Evolutionary conservation across 2,113 vertebrate species (phyloP), one percentile per base, ranked within the genome.

Genomic region (Lagenorhynchus albirostris): DNA sequence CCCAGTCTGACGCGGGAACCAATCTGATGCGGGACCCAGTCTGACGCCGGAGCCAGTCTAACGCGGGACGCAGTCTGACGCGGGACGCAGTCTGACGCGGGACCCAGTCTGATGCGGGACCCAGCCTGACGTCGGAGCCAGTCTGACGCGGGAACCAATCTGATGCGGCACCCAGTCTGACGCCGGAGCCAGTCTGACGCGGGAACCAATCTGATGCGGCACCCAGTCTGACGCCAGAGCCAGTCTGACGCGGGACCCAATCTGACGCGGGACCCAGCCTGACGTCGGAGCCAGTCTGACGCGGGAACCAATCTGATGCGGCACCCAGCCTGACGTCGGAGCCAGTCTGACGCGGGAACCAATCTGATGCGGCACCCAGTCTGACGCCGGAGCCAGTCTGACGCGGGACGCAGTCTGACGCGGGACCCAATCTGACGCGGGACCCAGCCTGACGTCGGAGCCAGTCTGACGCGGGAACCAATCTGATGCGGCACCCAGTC

Each of bases 41-140:
- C 38, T 44, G 25, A 15, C 71, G 14, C 8, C 0, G 38, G 38
- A 14, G 1, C 33, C 63, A 4, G 5, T 68, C 33, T 15, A 14
- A 36, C 1, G 67, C 29, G 9, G 6, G 25, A 12, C 73, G 15
- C 53, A 20, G 53, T 2, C 18, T 55, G 55, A 55, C 0, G 55
- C 0, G 0, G 55, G 6, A 58, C 4, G 15, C 17, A 2, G 31
- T 1, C 38, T 5, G 38, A 38, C 38, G 38, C 5, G 5, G 38
- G 38, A 38, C 5, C 5, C 38, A 38, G 44, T 53, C 21, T 15
- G 21, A 36, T 1, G 67, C 29, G 9, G 6, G 25, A 12, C 73
- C 23, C 53, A 20, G 6, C 2, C 55, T 20, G 55, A 55, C 0
- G 55, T 0, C 2, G 55, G 17, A 55, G 0, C 50, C 25, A 2